phyloP scores from a whole-genome alignment of 2,113 vertebrate species.

The Sialia sialis region DNA sequence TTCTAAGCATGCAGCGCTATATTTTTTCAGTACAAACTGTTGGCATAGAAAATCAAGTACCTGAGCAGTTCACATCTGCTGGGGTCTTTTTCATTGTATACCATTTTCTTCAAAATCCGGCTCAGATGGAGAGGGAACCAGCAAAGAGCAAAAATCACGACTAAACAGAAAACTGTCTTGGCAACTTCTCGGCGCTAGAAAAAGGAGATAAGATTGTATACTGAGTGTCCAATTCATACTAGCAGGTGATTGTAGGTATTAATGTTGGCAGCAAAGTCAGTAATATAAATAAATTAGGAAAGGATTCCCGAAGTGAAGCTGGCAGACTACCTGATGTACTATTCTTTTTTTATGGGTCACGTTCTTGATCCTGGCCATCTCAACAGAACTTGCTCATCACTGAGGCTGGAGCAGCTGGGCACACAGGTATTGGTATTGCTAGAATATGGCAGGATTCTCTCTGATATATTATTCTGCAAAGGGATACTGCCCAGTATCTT shows the following conservation, averaged over 20 bases:
- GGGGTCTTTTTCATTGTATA: slow-evolving; percentile 74
- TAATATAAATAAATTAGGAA: background rate
- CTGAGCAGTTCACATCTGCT: slow-evolving; percentile 88
- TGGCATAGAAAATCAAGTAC: slow-evolving; percentile 61
- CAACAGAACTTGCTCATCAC: background rate
- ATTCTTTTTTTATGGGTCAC: background rate
- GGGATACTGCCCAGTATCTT: background rate
- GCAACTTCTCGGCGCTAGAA: slow-evolving; percentile 94
- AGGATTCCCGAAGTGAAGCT: background rate
- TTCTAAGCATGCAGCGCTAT: background rate
- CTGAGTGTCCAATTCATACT: background rate
- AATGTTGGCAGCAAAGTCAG: background rate
- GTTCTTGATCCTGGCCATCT: background rate
- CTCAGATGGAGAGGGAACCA: slow-evolving; percentile 97
- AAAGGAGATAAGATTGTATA: background rate
- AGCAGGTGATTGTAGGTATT: background rate
- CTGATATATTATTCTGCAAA: background rate
- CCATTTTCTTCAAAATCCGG: slow-evolving; percentile 87
- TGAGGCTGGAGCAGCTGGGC: background rate
- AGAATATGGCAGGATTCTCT: background rate
- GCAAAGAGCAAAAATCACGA: slow-evolving; percentile 96
- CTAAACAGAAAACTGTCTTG: slow-evolving; percentile 95
- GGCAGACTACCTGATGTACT: background rate
- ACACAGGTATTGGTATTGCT: background rate
- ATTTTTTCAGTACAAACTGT: background rate